Evolutionary conservation across 2,797 vertebrate genomes (phyloP).

Genomic region (Gymnothorax javanicus): DNA sequence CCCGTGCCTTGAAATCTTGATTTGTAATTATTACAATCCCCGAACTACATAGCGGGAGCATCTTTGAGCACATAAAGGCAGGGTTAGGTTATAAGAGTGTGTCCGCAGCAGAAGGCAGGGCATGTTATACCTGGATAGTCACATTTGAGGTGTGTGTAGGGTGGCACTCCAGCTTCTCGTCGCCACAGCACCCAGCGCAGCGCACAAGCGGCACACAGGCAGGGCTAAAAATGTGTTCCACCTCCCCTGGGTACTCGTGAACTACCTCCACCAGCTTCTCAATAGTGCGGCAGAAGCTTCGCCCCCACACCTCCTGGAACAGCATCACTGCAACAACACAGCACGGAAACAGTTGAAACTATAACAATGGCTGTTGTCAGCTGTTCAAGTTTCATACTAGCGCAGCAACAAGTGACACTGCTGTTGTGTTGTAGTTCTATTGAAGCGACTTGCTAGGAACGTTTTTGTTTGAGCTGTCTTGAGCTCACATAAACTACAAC

Average conservation of each 20-base stretch:
- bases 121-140: conserved; percentile 85
- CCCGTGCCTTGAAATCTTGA: too few relatives aligned
- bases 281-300: conserved; percentile 89
- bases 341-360: background rate
- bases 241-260: conserved; percentile 85
- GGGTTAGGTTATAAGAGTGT: background rate
- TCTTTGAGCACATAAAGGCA: background rate
- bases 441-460: too few relatives aligned
- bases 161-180: conserved; percentile 86
- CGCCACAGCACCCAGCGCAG: conserved; percentile 90
- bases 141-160: conserved; percentile 78
- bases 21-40: too few relatives aligned
- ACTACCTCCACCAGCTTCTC: conserved; percentile 89
- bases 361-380: too few relatives aligned
- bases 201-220: conserved; percentile 88
- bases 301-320: conserved; percentile 90
- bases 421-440: too few relatives aligned
- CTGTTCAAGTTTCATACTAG: too few relatives aligned
- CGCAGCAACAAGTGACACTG: too few relatives aligned
- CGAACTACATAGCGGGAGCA: background rate
- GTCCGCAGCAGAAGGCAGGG: background rate
- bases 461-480: too few relatives aligned
- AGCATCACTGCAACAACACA: conserved; percentile 74
- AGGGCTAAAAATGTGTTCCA: conserved; percentile 90
- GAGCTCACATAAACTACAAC: too few relatives aligned